These are phyloP conservation scores for Micromussa lordhowensis DNA, from an alignment of 92 coral and sea anemone genomes.

Conservation along the genomic window DNA sequence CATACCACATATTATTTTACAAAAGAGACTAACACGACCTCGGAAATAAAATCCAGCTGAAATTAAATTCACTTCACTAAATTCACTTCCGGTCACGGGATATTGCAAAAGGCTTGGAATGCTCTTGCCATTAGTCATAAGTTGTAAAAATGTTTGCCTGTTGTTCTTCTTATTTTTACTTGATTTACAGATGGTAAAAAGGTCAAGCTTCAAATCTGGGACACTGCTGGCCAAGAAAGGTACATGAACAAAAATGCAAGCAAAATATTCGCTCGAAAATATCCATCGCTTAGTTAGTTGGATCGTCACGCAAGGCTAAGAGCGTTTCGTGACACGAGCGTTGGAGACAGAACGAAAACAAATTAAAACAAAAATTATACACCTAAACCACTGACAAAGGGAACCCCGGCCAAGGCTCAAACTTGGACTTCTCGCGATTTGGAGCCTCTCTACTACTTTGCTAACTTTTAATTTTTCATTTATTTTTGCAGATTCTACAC, in stretches of 20 bases:
- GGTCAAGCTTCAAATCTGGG: constrained; percentile 96
- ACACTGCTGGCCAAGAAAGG: constrained; percentile 99
- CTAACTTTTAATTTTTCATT: neutral
- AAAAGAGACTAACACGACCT: neutral
- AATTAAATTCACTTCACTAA: too few species aligned
- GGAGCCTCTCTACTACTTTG: neutral
- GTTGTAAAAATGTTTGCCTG: neutral
- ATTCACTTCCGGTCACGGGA: constrained; percentile 28
- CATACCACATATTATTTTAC: neutral
- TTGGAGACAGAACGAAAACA: too few species aligned
- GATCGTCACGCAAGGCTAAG: neutral
- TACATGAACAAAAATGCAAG: neutral
- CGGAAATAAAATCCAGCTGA: neutral
- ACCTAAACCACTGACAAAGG: too few species aligned
- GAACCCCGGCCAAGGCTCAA: neutral
- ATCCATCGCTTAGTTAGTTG: too few species aligned
- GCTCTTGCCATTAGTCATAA: neutral
- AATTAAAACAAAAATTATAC: neutral
- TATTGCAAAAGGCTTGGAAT: neutral
- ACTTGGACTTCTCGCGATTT: neutral
- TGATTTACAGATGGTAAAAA: constrained; percentile 75
- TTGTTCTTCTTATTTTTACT: neutral
- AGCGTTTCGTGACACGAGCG: neutral
- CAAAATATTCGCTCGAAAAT: neutral
- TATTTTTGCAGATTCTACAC: constrained; percentile 77